phyloP scores from a whole-genome alignment of 2,113 vertebrate genomes.

The Tachuris rubrigastra region DNA sequence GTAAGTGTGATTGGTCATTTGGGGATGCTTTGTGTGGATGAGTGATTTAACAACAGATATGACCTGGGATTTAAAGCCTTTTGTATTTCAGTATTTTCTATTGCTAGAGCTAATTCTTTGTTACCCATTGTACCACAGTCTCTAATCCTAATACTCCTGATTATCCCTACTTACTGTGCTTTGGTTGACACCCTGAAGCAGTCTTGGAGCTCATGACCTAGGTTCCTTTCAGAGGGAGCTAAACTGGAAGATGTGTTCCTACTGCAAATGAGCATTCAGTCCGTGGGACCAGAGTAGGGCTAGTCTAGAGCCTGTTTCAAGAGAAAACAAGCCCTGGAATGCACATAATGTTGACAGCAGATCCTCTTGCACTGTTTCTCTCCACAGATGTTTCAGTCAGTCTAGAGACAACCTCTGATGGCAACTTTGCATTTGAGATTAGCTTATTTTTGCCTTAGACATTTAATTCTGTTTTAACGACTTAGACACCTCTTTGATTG shows the following conservation, averaged over 20 bases:
- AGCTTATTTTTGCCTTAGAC: neutral
- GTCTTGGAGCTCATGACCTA: neutral
- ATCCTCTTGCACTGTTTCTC: neutral
- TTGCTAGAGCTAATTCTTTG: slow-evolving; percentile 16
- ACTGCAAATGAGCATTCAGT: slow-evolving; percentile 31
- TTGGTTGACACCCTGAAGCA: neutral
- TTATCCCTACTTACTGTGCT: slow-evolving; percentile 33
- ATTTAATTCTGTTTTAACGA: neutral
- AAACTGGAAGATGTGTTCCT: slow-evolving; percentile 15
- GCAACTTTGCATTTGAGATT: neutral
- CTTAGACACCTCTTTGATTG: neutral
- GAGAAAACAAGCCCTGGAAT: neutral
- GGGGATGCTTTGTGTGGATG: neutral
- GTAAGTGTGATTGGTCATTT: neutral
- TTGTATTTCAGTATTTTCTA: slow-evolving; percentile 1
- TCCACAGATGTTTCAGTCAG: neutral
- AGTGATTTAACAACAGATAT: slow-evolving; percentile 10
- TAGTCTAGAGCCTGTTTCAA: neutral
- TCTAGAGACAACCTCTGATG: neutral
- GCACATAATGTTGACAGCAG: neutral
- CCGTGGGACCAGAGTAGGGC: neutral
- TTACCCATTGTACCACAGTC: neutral
- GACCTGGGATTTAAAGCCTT: neutral
- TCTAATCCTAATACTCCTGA: slow-evolving; percentile 37
- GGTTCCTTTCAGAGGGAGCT: neutral